Evolutionary conservation across 2,113 vertebrate genomes (phyloP).

Genomic region (Callospermophilus lateralis): DNA sequence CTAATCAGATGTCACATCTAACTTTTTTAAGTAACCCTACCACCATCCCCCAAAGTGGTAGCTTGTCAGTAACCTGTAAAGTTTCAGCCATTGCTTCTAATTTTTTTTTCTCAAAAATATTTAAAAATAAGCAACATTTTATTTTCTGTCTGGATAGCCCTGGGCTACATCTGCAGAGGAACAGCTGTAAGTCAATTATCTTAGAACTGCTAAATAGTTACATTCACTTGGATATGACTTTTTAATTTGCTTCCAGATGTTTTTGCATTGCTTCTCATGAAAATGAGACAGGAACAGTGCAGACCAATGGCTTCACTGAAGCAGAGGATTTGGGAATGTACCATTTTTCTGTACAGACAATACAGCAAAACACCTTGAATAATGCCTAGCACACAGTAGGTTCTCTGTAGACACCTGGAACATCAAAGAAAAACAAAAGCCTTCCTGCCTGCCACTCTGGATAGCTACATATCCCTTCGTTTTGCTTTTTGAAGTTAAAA

Average conservation of each 20-base stretch:
- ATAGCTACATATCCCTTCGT: not conserved
- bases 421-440: not conserved
- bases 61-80: not conserved
- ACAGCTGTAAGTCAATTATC: conserved; percentile 35
- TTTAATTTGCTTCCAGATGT: conserved; percentile 68
- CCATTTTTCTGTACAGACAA: not conserved
- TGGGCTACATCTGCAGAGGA: not conserved
- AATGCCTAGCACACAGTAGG: not conserved
- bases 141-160: conserved; percentile 11
- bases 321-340: not conserved
- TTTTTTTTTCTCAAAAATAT: not conserved
- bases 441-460: not conserved
- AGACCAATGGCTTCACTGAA: not conserved
- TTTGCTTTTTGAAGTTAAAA: not conserved
- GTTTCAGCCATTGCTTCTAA: not conserved
- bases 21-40: not conserved
- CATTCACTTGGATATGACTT: not conserved
- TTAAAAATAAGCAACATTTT: not conserved
- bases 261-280: not conserved
- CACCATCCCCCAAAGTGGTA: not conserved
- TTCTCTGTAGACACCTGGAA: not conserved
- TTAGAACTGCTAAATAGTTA: conserved; percentile 23
- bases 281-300: not conserved
- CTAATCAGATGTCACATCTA: not conserved
- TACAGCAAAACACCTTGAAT: not conserved